These are phyloP conservation scores for Notarius quadriscutis DNA, from an alignment of 2,113 vertebrate genomes.

Conservation along the genomic window DNA sequence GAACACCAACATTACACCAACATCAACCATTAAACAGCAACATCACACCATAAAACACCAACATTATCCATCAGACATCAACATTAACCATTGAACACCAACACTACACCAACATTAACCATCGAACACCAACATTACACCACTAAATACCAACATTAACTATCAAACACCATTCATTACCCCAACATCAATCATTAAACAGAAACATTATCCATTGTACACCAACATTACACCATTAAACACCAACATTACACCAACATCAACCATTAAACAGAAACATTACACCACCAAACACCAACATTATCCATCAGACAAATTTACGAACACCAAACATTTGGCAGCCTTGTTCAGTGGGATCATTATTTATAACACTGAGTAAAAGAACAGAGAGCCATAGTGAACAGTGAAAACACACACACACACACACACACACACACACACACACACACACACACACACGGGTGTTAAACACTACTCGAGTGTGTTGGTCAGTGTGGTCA, in stretches of 20 bases:
- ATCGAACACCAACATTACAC: too few relatives aligned
- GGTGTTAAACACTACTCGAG: too few relatives aligned
- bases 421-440: slow-evolving; percentile 10
- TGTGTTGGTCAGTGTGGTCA: neutral
- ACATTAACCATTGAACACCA: neutral
- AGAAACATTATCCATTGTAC: too few relatives aligned
- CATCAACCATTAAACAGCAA: neutral
- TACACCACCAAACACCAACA: neutral
- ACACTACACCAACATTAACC: neutral
- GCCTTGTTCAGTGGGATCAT: neutral
- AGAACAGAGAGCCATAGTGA: neutral
- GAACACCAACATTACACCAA: neutral
- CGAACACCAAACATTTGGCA: neutral
- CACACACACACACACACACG: neutral
- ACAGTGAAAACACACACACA: neutral
- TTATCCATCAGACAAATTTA: neutral
- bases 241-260: neutral
- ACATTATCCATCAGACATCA: too few relatives aligned
- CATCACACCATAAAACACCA: neutral
- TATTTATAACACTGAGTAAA: neutral
- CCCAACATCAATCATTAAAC: too few relatives aligned
- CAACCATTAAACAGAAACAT: neutral
- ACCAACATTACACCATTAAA: neutral
- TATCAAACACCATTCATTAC: too few relatives aligned
- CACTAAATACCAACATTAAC: neutral